Percentiles rank a stretch among this genome's conserved stretches.
These are phyloP conservation scores for Lucifuga dentata DNA, from an alignment of 2,113 vertebrate species.

Conservation along the genomic window DNA sequence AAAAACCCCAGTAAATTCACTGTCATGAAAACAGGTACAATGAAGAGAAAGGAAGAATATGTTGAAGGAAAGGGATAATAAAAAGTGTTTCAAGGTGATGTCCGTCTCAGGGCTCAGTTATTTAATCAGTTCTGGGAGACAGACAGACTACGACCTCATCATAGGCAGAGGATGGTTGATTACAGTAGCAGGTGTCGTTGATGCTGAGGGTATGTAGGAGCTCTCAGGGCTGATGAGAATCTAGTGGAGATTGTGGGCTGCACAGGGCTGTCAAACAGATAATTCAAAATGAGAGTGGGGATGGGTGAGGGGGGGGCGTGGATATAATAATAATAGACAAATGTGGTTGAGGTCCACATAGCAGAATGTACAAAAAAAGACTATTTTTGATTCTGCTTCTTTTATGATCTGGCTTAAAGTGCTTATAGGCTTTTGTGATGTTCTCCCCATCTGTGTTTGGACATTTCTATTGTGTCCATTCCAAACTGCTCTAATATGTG, in stretches of 20 bases:
- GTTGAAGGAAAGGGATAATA: conserved; percentile 24
- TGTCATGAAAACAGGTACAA: conserved; percentile 24
- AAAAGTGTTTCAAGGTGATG: conserved; percentile 64
- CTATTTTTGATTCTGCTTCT: conserved; percentile 28
- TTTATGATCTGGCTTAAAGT: conserved; percentile 30
- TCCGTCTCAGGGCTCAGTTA: conserved; percentile 60
- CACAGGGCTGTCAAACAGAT: conserved; percentile 21
- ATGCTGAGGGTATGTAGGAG: conserved; percentile 51
- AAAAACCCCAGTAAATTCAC: no score
- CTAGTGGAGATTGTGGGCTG: conserved; percentile 6
- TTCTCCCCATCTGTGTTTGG: conserved; percentile 33
- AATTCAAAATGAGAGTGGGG: conserved; percentile 26
- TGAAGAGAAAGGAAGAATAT: conserved; percentile 38
- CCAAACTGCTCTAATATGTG: conserved; percentile 12
- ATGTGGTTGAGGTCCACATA: conserved; percentile 26
- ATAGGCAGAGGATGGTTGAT: conserved; percentile 54
- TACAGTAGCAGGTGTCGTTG: conserved; percentile 62
- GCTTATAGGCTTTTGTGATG: conserved; percentile 44
- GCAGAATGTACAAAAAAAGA: conserved; percentile 18
- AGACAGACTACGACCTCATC: conserved; percentile 43
- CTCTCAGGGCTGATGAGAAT: conserved; percentile 61
- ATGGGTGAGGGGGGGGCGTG: conserved; percentile 6
- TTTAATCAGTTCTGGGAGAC: conserved; percentile 63
- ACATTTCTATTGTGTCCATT: conserved; percentile 33
- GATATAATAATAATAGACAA: conserved; percentile 30